Evolutionary conservation across 2,888 invertebrate species (phyloP).

Genomic region (Phalera bucephala): DNA sequence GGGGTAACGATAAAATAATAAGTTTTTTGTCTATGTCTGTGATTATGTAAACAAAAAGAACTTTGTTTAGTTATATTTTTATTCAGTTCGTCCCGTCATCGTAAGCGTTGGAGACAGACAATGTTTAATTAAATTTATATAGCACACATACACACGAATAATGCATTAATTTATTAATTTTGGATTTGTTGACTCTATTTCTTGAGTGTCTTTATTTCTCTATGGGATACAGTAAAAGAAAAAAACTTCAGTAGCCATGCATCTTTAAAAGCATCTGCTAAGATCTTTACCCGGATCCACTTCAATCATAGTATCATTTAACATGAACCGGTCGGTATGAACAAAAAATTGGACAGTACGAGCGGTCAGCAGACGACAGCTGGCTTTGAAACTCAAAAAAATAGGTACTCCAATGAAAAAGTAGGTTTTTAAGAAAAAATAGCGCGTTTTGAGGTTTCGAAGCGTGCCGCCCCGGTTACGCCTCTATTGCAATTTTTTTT

Average conservation of each 20-base stretch:
- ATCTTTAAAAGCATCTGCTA: constrained; percentile 35
- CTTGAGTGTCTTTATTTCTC: too few relatives aligned
- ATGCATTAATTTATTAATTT: too few relatives aligned
- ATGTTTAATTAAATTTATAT: too few relatives aligned
- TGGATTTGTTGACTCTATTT: too few relatives aligned
- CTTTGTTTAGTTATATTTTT: too few relatives aligned
- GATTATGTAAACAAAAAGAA: too few relatives aligned
- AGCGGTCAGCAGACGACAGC: constrained; percentile 79
- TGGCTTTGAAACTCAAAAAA: constrained; percentile 49
- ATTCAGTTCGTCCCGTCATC: too few relatives aligned
- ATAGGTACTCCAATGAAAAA: constrained; percentile 28
- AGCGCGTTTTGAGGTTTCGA: constrained; percentile 52
- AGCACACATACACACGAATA: too few relatives aligned
- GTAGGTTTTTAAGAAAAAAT: constrained; percentile 40
- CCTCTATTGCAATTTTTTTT: constrained; percentile 63
- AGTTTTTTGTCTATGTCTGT: not conserved
- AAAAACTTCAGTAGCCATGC: constrained; percentile 25
- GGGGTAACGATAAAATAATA: not conserved
- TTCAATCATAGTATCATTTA: constrained; percentile 67
- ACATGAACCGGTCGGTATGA: constrained; percentile 38
- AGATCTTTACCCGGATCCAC: constrained; percentile 39
- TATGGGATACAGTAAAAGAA: too few relatives aligned
- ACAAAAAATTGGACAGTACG: constrained; percentile 59
- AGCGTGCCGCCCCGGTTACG: constrained; percentile 73
- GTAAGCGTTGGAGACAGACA: too few relatives aligned